These are phyloP conservation scores for Apodemus sylvaticus DNA, from an alignment of 2,113 vertebrate genomes.

Conservation along the genomic window DNA sequence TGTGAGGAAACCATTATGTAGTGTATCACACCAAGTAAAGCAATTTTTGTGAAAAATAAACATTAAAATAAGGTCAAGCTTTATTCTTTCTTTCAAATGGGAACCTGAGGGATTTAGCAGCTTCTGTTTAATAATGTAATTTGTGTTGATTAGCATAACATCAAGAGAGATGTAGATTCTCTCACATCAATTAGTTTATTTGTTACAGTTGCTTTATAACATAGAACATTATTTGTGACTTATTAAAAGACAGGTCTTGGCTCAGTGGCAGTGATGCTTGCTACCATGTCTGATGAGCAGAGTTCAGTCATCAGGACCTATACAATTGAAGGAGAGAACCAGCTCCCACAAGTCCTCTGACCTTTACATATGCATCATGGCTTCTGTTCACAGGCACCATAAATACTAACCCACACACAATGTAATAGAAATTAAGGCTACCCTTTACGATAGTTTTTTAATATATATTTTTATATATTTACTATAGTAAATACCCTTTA, in stretches of 20 bases:
- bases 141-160: not conserved
- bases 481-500: too few species aligned
- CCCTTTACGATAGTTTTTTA: not conserved
- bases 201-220: not conserved
- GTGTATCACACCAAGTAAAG: not conserved
- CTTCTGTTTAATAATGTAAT: not conserved
- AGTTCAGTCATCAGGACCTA: not conserved
- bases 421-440: not conserved
- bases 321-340: not conserved
- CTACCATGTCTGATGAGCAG: not conserved
- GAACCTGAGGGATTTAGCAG: conserved; percentile 10
- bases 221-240: not conserved
- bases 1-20: not conserved
- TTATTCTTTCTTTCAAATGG: not conserved
- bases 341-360: not conserved
- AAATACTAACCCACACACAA: not conserved
- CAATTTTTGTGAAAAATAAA: not conserved
- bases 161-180: not conserved
- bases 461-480: too few species aligned
- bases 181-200: not conserved
- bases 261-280: not conserved
- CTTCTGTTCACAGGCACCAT: not conserved
- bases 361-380: not conserved
- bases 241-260: not conserved
- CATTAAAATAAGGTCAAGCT: not conserved